A percentile compares a stretch with the other conserved stretches of the same genome.
Evolutionary conservation across 2,113 vertebrate genomes (phyloP).

Genomic region (Orthonyx spaldingii): DNA sequence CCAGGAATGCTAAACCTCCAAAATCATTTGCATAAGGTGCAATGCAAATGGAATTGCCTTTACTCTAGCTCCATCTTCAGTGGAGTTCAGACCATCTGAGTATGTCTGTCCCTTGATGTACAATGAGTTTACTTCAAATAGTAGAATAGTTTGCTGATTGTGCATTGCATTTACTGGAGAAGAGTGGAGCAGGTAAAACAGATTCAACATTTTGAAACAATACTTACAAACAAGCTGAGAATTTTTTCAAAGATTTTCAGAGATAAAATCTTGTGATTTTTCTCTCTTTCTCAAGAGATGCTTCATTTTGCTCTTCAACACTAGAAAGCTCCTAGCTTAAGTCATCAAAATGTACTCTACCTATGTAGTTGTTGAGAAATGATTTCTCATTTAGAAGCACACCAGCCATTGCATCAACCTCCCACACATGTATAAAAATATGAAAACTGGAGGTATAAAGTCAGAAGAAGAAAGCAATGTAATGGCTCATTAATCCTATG

Average conservation of each 20-base stretch:
- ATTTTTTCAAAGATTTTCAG: neutral
- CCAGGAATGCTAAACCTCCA: neutral
- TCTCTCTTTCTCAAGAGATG: neutral
- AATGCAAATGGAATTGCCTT: slow-evolving; percentile 17
- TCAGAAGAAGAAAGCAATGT: neutral
- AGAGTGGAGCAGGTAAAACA: neutral
- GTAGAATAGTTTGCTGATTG: neutral
- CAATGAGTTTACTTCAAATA: neutral
- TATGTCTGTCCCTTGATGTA: neutral
- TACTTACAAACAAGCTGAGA: neutral
- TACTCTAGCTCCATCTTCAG: slow-evolving; percentile 61
- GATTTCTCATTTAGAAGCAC: neutral
- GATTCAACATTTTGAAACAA: neutral
- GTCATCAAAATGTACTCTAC: neutral
- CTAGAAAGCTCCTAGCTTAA: neutral
- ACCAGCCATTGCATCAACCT: neutral
- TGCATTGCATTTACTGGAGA: neutral
- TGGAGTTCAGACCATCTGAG: neutral
- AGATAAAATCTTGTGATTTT: neutral
- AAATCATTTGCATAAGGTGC: neutral
- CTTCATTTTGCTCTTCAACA: neutral
- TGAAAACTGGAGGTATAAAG: neutral
- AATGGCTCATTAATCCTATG: neutral
- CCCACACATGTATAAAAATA: neutral
- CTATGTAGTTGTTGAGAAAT: neutral